Evolutionary conservation across 2,113 vertebrate genomes (phyloP).

Genomic region (Pseudorasbora parva): DNA sequence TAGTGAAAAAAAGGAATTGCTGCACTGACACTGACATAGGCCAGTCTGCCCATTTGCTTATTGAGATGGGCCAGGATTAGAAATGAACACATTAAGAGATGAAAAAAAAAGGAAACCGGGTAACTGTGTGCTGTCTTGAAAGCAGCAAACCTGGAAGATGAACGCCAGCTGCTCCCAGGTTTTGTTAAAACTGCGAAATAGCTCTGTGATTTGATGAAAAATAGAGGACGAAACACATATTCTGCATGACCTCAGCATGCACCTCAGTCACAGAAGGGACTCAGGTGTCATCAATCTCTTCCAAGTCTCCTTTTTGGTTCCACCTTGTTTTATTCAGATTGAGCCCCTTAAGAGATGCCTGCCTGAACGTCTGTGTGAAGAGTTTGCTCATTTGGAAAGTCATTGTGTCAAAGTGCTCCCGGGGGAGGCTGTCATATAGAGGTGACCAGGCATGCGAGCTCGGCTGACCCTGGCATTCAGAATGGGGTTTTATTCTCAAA

Average conservation of each 20-base stretch:
- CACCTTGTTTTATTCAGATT: slow-evolving; percentile 12
- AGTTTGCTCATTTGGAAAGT: slow-evolving; percentile 41
- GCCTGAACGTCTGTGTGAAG: not conserved
- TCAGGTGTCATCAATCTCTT: not conserved
- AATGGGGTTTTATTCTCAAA: slow-evolving; percentile 16
- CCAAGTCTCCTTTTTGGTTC: not conserved
- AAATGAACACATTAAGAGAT: slow-evolving; percentile 28
- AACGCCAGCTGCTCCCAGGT: slow-evolving; percentile 44
- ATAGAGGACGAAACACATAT: slow-evolving; percentile 6
- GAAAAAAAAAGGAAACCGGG: not conserved
- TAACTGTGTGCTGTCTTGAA: slow-evolving; percentile 2
- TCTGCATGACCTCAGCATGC: slow-evolving; percentile 9
- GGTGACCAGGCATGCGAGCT: not conserved
- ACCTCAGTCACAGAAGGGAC: not conserved
- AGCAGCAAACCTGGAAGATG: not conserved
- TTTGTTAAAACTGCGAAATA: slow-evolving; percentile 36
- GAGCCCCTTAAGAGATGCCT: slow-evolving; percentile 9
- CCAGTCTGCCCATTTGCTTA: slow-evolving; percentile 26
- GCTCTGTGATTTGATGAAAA: slow-evolving; percentile 19
- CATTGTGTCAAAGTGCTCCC: slow-evolving; percentile 24
- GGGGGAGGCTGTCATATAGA: slow-evolving; percentile 4
- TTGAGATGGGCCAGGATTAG: slow-evolving; percentile 40
- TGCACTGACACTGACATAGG: slow-evolving; percentile 31
- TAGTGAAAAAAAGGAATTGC: slow-evolving; percentile 19
- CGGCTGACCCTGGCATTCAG: slow-evolving; percentile 34